Evolutionary conservation across 2,888 invertebrate genomes (phyloP).

Genomic region (Vannuccia rotundouncinata): DNA sequence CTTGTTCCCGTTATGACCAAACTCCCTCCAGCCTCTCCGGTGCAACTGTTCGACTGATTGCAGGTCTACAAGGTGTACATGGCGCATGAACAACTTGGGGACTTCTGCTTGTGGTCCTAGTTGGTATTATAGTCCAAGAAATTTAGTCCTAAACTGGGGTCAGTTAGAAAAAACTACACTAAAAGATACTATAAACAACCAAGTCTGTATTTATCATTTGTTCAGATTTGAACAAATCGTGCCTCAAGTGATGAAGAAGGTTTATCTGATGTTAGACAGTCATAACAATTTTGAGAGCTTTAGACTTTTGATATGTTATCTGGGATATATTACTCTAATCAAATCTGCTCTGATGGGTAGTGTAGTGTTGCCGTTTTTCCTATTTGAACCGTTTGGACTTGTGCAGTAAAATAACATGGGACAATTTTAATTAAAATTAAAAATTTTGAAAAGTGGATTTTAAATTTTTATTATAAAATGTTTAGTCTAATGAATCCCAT

Average conservation of each 20-base stretch:
- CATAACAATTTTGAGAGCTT: constrained; percentile 15
- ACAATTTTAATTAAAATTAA: too few relatives aligned
- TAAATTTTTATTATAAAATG: too few relatives aligned
- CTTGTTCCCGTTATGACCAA: not conserved
- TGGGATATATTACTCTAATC: constrained; percentile 19
- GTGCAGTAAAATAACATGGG: too few relatives aligned
- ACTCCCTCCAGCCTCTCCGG: constrained; percentile 10
- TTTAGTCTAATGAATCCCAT: too few relatives aligned
- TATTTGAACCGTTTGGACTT: too few relatives aligned
- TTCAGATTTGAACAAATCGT: constrained; percentile 10
- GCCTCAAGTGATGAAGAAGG: not conserved
- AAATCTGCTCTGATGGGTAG: constrained; percentile 8
- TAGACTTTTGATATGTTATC: constrained; percentile 19
- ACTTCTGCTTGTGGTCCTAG: constrained; percentile 37
- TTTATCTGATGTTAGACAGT: not conserved
- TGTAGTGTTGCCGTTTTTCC: too few relatives aligned
- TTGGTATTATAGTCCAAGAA: constrained; percentile 6
- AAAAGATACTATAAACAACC: not conserved
- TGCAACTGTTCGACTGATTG: constrained; percentile 14
- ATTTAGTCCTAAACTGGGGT: constrained; percentile 3
- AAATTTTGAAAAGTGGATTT: too few relatives aligned
- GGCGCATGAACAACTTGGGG: not conserved
- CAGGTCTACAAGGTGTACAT: not conserved
- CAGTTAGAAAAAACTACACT: constrained; percentile 2
- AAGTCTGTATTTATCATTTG: constrained; percentile 6